These are phyloP conservation scores for Peucedramus taeniatus DNA, from an alignment of 2,113 vertebrate species.

Conservation along the genomic window DNA sequence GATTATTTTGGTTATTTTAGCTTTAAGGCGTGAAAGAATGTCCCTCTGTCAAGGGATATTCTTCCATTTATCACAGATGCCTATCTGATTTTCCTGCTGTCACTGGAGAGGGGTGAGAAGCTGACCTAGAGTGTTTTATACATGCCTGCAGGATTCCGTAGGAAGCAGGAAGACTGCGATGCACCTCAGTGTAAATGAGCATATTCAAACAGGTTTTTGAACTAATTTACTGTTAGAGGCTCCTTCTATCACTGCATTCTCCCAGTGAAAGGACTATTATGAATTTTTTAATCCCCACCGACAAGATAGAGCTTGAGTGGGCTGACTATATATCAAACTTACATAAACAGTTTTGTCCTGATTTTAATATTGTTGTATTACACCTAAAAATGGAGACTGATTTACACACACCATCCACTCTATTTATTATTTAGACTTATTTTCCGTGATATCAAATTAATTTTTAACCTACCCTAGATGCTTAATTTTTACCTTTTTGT, in stretches of 20 bases:
- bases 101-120: background rate
- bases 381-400: background rate
- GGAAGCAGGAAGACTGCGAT: background rate
- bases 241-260: background rate
- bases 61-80: background rate
- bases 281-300: background rate
- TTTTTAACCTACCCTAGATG: background rate
- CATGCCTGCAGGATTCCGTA: background rate
- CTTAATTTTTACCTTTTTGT: background rate
- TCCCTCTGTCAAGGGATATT: accelerated
- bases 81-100: background rate
- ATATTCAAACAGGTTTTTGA: background rate
- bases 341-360: background rate
- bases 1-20: background rate
- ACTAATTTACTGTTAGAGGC: background rate
- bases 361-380: background rate
- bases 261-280: background rate
- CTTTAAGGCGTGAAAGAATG: background rate
- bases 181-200: background rate
- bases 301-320: background rate
- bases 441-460: background rate
- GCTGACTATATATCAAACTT: background rate
- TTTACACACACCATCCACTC: background rate
- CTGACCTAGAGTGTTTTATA: background rate
- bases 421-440: background rate